Evolutionary conservation across 2,113 vertebrate genomes (phyloP).

Genomic region (Charina bottae): DNA sequence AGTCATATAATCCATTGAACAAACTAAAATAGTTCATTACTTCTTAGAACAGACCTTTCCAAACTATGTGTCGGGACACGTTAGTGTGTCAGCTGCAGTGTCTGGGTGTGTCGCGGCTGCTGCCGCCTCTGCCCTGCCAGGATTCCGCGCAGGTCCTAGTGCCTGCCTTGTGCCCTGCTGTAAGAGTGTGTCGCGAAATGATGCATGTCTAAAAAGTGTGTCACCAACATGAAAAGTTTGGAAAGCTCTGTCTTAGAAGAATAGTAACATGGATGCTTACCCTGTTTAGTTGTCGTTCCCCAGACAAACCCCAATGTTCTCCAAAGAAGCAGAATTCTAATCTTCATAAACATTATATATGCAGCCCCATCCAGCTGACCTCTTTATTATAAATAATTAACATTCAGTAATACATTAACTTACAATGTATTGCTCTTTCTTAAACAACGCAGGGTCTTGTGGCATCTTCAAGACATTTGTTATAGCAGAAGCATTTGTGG

Average conservation of each 20-base stretch:
- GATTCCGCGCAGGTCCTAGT: too few relatives aligned
- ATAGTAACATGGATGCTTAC: not conserved
- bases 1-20: not conserved
- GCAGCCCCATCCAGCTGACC: not conserved
- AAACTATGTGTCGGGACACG: too few relatives aligned
- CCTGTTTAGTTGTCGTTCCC: not conserved
- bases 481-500: not conserved
- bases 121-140: too few relatives aligned
- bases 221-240: too few relatives aligned
- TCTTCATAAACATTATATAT: not conserved
- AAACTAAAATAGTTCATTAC: not conserved
- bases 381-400: not conserved
- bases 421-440: not conserved
- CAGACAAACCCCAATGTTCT: not conserved
- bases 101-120: too few relatives aligned
- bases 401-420: not conserved
- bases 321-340: not conserved
- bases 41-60: too few relatives aligned
- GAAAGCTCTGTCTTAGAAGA: too few relatives aligned
- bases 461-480: not conserved
- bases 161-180: too few relatives aligned
- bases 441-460: not conserved
- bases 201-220: too few relatives aligned
- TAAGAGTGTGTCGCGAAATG: too few relatives aligned
- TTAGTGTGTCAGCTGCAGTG: too few relatives aligned